phyloP scores from a whole-genome alignment of 2,113 vertebrate species.

The Speoplatyrhinus poulsoni region DNA sequence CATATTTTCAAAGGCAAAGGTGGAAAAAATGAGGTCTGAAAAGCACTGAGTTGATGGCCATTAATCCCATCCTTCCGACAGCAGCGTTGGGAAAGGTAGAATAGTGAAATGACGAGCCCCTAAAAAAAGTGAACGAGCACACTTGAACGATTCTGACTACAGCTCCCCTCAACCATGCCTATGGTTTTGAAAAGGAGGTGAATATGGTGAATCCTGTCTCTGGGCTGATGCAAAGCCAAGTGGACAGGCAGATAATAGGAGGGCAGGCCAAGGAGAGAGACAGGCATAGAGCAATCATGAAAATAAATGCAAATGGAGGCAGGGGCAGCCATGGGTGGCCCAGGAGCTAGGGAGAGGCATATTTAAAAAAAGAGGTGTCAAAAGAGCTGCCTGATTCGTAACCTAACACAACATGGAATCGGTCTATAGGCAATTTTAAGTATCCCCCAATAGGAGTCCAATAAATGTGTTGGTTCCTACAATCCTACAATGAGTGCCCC shows the following conservation, averaged over 20 bases:
- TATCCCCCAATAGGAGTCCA: not conserved
- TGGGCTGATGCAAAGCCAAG: conserved; percentile 67
- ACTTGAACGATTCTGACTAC: conserved; percentile 70
- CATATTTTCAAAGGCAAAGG: conserved; percentile 66
- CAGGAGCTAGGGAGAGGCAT: conserved; percentile 29
- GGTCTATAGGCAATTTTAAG: not conserved
- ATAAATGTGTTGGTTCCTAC: too few species aligned
- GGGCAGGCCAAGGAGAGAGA: conserved; percentile 46
- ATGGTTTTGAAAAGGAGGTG: conserved; percentile 74
- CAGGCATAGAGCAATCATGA: conserved; percentile 70
- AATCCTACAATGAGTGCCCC: too few species aligned
- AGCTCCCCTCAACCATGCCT: conserved; percentile 75
- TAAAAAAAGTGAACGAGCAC: conserved; percentile 68
- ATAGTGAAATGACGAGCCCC: conserved; percentile 71
- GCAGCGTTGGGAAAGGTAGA: conserved; percentile 71
- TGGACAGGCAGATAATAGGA: conserved; percentile 71
- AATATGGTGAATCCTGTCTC: conserved; percentile 68
- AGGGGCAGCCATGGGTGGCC: conserved; percentile 67
- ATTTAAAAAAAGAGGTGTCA: conserved; percentile 39
- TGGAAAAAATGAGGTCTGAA: conserved; percentile 39
- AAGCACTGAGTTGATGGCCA: conserved; percentile 73
- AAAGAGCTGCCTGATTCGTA: conserved; percentile 17
- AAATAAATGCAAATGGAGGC: conserved; percentile 80
- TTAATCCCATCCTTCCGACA: conserved; percentile 73
- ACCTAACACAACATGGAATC: conserved; percentile 11